These are phyloP conservation scores for Pyrocoelia pectoralis DNA, from an alignment of 2,888 invertebrate species.

Conservation along the genomic window DNA sequence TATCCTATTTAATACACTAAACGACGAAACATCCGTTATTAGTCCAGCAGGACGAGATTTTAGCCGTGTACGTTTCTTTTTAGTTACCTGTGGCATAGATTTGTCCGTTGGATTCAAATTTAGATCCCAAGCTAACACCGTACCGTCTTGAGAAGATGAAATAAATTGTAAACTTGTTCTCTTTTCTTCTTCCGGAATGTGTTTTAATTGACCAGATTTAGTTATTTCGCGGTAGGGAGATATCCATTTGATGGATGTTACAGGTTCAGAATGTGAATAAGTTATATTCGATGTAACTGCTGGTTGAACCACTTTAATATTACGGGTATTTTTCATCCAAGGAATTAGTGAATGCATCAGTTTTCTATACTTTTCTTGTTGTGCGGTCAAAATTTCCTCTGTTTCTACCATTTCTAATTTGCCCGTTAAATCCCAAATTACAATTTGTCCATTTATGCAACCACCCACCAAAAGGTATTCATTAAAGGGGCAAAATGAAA, in stretches of 20 bases:
- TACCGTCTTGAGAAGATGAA: slow-evolving; percentile 73
- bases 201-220: slow-evolving; percentile 65
- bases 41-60: slow-evolving; percentile 66
- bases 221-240: slow-evolving; percentile 67
- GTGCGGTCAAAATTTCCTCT: slow-evolving; percentile 67
- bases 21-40: slow-evolving; percentile 67
- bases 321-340: slow-evolving; percentile 74
- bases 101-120: neutral
- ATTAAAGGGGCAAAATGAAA: slow-evolving; percentile 75
- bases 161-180: slow-evolving; percentile 68
- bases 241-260: slow-evolving; percentile 75
- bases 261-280: slow-evolving; percentile 69
- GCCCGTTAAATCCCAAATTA: slow-evolving; percentile 74
- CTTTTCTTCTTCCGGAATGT: slow-evolving; percentile 54
- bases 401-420: slow-evolving; percentile 67
- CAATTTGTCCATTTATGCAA: slow-evolving; percentile 74
- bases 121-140: slow-evolving; percentile 75
- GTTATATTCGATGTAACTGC: slow-evolving; percentile 70
- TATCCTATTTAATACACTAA: slow-evolving; percentile 66
- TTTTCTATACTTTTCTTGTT: slow-evolving; percentile 69
- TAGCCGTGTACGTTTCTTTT: slow-evolving; percentile 59
- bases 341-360: slow-evolving; percentile 69
- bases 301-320: slow-evolving; percentile 65
- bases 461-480: slow-evolving; percentile 77
- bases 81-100: slow-evolving; percentile 10